These are phyloP conservation scores for Drosophila virilis DNA, from an alignment of 1,140 invertebrate genomes.

Conservation along the genomic window DNA sequence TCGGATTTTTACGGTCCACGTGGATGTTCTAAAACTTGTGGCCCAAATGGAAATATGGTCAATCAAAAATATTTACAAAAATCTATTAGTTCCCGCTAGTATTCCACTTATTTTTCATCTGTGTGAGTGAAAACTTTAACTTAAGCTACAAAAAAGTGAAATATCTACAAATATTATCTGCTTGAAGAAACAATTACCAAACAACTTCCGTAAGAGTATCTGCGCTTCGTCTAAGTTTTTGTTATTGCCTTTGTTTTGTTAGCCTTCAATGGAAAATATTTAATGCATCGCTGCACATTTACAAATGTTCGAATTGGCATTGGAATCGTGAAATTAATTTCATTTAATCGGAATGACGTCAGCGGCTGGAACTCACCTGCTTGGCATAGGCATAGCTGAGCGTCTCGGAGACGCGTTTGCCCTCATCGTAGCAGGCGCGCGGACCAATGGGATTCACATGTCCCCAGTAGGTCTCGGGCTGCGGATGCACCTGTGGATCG, in stretches of 20 bases:
- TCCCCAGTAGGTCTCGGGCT: slow-evolving; percentile 98
- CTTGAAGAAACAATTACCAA: too few relatives aligned
- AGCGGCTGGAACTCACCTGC: slow-evolving; percentile 85
- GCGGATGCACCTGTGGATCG: slow-evolving; percentile 98
- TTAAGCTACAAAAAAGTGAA: too few relatives aligned
- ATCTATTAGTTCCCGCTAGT: too few relatives aligned
- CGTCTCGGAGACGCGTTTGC: slow-evolving; percentile 98
- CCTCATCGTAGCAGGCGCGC: slow-evolving; percentile 99
- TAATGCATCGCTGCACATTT: slow-evolving; percentile 48
- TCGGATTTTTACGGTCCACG: too few relatives aligned
- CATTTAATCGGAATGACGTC: slow-evolving; percentile 2
- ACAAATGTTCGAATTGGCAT: neutral
- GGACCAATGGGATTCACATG: slow-evolving; percentile 99
- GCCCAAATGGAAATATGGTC: too few relatives aligned
- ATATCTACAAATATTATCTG: too few relatives aligned
- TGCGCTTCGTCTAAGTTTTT: neutral
- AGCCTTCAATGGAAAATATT: slow-evolving; percentile 40
- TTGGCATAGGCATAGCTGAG: slow-evolving; percentile 98
- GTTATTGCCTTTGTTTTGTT: slow-evolving; percentile 1
- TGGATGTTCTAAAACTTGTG: too few relatives aligned
- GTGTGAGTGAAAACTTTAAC: too few relatives aligned
- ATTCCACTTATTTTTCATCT: too few relatives aligned
- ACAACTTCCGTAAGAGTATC: too few relatives aligned
- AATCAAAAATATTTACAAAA: too few relatives aligned
- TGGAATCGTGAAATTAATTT: slow-evolving; percentile 40